A percentile compares a stretch with the other conserved stretches of the same genome.
These are phyloP conservation scores for Apistogramma diplotaenia DNA, from an alignment of 2,113 vertebrate species.

Conservation along the genomic window DNA sequence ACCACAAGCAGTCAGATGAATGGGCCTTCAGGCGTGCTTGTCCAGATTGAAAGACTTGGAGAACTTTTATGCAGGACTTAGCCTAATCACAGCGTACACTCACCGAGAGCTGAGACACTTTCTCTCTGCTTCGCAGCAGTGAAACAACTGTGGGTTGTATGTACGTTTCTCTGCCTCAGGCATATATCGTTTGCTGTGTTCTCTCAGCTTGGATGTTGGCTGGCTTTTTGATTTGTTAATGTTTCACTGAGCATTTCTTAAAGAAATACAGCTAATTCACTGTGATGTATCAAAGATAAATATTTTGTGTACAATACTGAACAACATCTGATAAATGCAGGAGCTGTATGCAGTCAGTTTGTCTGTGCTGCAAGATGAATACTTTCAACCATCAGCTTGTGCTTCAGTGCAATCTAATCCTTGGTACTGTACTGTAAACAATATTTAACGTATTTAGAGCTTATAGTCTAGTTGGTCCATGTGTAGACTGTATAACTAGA, in stretches of 20 bases:
- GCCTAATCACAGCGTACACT: conserved; percentile 42
- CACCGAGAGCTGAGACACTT: conserved; percentile 26
- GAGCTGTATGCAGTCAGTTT: neutral
- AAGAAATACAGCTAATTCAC: neutral
- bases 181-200: conserved; percentile 11
- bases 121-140: conserved; percentile 7
- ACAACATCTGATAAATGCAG: neutral
- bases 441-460: neutral
- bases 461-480: neutral
- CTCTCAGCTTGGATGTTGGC: conserved; percentile 15
- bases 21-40: conserved; percentile 47
- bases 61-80: conserved; percentile 37
- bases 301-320: neutral
- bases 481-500: neutral
- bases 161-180: conserved; percentile 29
- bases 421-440: neutral
- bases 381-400: neutral
- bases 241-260: conserved; percentile 7
- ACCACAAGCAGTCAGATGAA: conserved; percentile 35
- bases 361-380: neutral
- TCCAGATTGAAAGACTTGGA: conserved; percentile 34
- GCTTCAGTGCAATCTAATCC: neutral
- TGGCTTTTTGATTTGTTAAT: conserved; percentile 21
- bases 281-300: neutral
- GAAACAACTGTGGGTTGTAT: conserved; percentile 16